Evolutionary conservation across 2,113 vertebrate species (phyloP), one percentile per base, ranked within the genome.

Genomic region (Perca flavescens): DNA sequence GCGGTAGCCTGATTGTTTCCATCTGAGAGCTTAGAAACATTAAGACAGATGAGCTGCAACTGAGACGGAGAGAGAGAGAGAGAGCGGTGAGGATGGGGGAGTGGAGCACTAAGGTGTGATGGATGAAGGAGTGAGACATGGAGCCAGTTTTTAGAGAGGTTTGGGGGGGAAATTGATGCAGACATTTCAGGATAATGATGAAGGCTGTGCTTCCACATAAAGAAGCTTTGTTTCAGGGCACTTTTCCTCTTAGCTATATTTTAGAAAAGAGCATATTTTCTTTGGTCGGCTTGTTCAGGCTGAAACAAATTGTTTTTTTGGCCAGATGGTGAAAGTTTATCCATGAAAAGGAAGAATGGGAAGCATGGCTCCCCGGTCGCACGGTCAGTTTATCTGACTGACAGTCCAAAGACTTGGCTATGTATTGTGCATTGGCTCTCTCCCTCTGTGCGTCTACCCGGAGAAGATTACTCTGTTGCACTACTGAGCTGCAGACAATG

Each of bases 1-100:
- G 87, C 31, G 0, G 87, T 81, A 88, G 88, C 80, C 72, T 85
- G 75, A 94, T 83, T 52, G 49, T 74, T 91, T 93, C 90, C 89
- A 91, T 89, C 75, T 80, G 89, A 92, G 74, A 56, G 68, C 67
- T 57, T 4, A 53, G 36, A 25, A 72, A 75, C 57, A 7, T 74
- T 40, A 61, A 78, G 79, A 77, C 46, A 13, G 75, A 86, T 63
- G 64, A 80, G 49, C 14, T 40, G 71, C 72, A 62, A 63, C 15
- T 22, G 36, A 68, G 21, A 43, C 6, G 7, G 62, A 46, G 34
- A 14, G 28, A 17, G 28, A 49, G 4, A 49, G 15, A 47, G 46
- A 15, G 46, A 47, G 46, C 12, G 4, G 31, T 0, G 34, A n/a
- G 22, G 49, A 5, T 0, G 57, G 9, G 2, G 22, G 6, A 8